Base-by-base conservation (phyloP, 2,113 vertebrate species). In the Aramus guarauna region DNA sequence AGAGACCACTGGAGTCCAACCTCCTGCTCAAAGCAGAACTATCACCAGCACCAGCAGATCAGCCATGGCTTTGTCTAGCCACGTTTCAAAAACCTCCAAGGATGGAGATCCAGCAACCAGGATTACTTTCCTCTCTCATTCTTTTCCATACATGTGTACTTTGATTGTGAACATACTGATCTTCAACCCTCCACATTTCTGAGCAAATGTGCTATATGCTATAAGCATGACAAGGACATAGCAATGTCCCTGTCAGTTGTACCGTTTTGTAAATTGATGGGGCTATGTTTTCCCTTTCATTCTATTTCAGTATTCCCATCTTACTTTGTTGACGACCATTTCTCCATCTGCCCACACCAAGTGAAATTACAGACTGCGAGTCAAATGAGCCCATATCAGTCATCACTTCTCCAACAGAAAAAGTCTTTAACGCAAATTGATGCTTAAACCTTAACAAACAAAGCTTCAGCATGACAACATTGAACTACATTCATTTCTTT, bases 341-440 rank as follows among this genome's bases (percentile, higher is more conserved):
- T 47, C 94, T 95, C 94, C 92, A 78, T 90, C 90, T 93, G 92
- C 41, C 77, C 81, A 41, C 41, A 93, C 68, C 8, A 59, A 48
- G 45, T 34, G 47, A 85, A 93, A 71, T 66, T 50, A 68, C 39
- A 76, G 74, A 60, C 68, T 80, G 10, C 0, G 1, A 79, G 43
- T 11, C 58, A 82, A 81, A 87, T 55, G 60, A 94, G 90, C 66
- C 64, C 9, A 0, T 67, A 88, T 66, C 81, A 71, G 60, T 27
- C 73, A 78, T 39, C 73, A 29, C 37, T 72, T 47, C 81, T 63
- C 41, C 87, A 87, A 32, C 21, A 81, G 80, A 69, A 85, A n/a
- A 41, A 78, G 66, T 55, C 63, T 80, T 83, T 48, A 58, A 91
- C 45, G 55, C 84, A 69, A 95, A 77, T 13, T 62, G 37, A 20